Conservation (phyloP, 2,888 invertebrate species). For the Cheilosia pagana region DNA sequence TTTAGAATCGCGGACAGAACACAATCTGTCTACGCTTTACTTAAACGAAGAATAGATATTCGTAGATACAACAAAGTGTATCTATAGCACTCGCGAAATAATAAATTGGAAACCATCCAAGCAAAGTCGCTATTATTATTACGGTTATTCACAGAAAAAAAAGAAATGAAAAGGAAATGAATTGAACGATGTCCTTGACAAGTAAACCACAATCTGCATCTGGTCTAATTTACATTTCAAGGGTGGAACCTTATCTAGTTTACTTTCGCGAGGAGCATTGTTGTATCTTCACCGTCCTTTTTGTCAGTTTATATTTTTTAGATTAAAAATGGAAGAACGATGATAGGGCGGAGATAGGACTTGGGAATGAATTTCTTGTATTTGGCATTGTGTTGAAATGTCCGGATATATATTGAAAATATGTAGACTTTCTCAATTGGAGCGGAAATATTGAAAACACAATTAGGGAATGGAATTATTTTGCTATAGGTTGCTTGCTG, state of each 20-base stretch:
- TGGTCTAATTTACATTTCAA: slow-evolving; percentile 6
- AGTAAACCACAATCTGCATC: neutral
- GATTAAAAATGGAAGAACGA: neutral
- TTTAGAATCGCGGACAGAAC: neutral
- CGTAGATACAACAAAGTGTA: neutral
- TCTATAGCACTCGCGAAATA: neutral
- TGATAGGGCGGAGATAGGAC: neutral
- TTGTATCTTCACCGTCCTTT: neutral
- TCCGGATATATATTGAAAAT: neutral
- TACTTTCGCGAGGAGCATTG: neutral
- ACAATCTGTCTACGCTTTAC: neutral
- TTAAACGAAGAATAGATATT: neutral
- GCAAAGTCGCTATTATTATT: neutral
- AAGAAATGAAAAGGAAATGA: neutral
- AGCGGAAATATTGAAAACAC: neutral
- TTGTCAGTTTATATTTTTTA: neutral
- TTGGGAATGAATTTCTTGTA: neutral
- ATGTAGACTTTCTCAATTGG: neutral
- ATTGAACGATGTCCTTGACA: neutral
- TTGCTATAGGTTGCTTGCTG: too few relatives aligned
- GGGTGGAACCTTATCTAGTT: neutral
- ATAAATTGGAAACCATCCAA: slow-evolving; percentile 1
- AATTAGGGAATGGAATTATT: neutral
- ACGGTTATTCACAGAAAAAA: neutral
- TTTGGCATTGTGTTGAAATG: neutral